Evolutionary conservation across 2,113 vertebrate genomes (phyloP).

Genomic region (Axis porcinus): DNA sequence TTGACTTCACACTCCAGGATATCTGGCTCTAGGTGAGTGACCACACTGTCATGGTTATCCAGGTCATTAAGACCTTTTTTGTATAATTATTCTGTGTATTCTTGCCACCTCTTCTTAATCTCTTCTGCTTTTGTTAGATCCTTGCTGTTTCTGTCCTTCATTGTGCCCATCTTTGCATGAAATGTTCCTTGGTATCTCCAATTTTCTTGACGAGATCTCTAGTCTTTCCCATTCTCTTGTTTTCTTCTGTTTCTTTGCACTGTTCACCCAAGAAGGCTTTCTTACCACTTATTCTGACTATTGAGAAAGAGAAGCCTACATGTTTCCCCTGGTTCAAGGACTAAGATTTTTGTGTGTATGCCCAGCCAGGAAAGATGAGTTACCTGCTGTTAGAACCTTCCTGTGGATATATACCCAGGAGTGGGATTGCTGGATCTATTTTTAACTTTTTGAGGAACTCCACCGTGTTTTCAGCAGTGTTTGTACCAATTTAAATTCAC

Average conservation of each 20-base stretch:
- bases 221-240: neutral
- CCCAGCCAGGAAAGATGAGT: neutral
- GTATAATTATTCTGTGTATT: neutral
- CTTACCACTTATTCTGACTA: neutral
- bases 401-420: neutral
- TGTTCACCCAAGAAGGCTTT: neutral
- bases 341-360: neutral
- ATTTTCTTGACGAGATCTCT: neutral
- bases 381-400: neutral
- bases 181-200: neutral
- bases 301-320: neutral
- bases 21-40: neutral
- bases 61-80: neutral
- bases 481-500: neutral
- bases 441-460: neutral
- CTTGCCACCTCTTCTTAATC: neutral
- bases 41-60: neutral
- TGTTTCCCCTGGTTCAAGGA: neutral
- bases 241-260: neutral
- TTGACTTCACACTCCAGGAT: neutral
- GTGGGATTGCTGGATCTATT: neutral
- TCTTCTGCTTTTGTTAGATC: neutral
- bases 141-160: neutral
- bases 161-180: neutral
- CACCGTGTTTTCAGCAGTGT: neutral